Conservation (phyloP, 2,888 invertebrate species). For the Troides oblongomaculatus region DNA sequence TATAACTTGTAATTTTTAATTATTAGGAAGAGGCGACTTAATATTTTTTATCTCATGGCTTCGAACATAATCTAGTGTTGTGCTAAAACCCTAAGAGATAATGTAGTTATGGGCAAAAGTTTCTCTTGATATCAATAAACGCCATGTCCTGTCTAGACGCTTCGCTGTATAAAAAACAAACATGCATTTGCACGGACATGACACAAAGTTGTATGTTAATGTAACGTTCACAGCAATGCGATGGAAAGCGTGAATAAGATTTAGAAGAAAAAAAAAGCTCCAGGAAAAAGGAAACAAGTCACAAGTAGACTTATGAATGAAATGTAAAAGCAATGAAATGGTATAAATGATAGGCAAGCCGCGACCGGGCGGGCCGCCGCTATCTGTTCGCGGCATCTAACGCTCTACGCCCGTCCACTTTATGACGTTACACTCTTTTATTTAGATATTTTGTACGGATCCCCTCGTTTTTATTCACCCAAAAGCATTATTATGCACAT, state of each 20-base stretch:
- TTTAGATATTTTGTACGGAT: conserved; percentile 72
- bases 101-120: too few species aligned
- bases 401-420: conserved; percentile 53
- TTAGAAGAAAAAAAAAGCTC: background rate
- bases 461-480: conserved; percentile 73
- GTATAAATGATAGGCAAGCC: conserved; percentile 71
- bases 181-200: conserved; percentile 2
- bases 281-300: conserved; percentile 8
- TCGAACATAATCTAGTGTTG: too few species aligned
- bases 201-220: conserved; percentile 4
- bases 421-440: conserved; percentile 71
- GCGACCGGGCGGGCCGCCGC: conserved; percentile 47
- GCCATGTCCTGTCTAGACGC: too few species aligned
- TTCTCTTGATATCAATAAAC: too few species aligned
- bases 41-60: too few species aligned
- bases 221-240: background rate
- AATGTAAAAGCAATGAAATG: conserved; percentile 40
- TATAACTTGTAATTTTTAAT: too few species aligned
- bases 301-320: conserved; percentile 39
- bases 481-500: conserved; percentile 74
- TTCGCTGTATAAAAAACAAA: too few species aligned
- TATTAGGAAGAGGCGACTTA: too few species aligned
- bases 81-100: too few species aligned
- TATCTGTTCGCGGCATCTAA: conserved; percentile 73
- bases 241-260: background rate